Evolutionary conservation across 2,888 invertebrate genomes (phyloP).

Genomic region (Sicus ferrugineus): DNA sequence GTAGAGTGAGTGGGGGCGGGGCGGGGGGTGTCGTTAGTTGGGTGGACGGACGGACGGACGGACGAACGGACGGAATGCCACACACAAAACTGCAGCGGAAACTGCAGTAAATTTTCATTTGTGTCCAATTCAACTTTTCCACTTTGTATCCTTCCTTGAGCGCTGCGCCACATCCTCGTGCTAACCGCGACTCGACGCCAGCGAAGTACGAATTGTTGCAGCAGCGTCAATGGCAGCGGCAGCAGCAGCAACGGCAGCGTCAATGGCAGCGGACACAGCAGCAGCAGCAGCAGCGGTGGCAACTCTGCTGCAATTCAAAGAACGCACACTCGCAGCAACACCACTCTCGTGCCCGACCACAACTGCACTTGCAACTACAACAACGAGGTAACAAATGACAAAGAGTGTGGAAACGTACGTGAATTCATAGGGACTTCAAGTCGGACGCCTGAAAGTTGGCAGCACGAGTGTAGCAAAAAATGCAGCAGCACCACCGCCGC

Average conservation of each 20-base stretch:
- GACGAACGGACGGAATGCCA: slow-evolving; percentile 1
- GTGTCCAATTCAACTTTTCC: slow-evolving; percentile 50
- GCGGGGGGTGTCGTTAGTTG: too few relatives aligned
- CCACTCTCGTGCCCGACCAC: slow-evolving; percentile 7
- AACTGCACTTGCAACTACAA: not conserved
- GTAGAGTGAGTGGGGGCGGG: not conserved
- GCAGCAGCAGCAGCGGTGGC: not conserved
- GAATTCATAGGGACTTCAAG: slow-evolving; percentile 19
- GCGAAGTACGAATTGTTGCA: slow-evolving; percentile 30
- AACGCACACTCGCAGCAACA: slow-evolving; percentile 1
- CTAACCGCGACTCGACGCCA: slow-evolving; percentile 11
- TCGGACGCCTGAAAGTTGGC: slow-evolving; percentile 17
- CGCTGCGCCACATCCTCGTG: slow-evolving; percentile 22
- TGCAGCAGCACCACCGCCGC: slow-evolving; percentile 18
- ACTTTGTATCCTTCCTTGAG: slow-evolving; percentile 45
- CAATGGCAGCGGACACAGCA: not conserved
- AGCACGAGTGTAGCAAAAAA: slow-evolving; percentile 1
- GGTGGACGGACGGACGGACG: too few relatives aligned
- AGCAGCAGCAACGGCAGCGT: slow-evolving; percentile 25
- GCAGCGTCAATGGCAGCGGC: not conserved
- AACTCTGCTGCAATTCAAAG: not conserved
- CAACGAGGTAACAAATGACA: not conserved
- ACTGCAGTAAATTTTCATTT: slow-evolving; percentile 53
- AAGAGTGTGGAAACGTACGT: slow-evolving; percentile 32
- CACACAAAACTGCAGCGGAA: slow-evolving; percentile 39